Percentiles rank a stretch among this genome's conserved stretches.
Evolutionary conservation across 2,888 invertebrate genomes (phyloP).

Genomic region (Frankliniella intonsa): DNA sequence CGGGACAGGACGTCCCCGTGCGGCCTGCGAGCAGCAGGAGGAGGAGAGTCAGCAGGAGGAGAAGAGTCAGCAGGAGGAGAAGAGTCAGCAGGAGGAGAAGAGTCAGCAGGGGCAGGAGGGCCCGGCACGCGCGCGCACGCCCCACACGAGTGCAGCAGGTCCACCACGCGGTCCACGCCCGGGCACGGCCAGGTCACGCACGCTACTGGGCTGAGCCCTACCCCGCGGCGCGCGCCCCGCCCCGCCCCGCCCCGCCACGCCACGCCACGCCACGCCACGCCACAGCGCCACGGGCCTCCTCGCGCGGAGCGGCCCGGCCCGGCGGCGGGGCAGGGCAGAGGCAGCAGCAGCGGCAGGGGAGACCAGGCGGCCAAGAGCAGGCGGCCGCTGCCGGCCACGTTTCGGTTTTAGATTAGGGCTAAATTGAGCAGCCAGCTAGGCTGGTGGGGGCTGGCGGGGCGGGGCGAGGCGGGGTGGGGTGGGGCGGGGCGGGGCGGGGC

Average conservation of each 20-base stretch:
- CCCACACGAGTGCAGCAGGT: background rate
- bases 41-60: background rate
- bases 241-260: too few relatives aligned
- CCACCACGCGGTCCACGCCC: background rate
- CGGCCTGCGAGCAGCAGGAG: too few relatives aligned
- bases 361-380: background rate
- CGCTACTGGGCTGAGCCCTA: background rate
- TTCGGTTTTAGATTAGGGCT: constrained; percentile 26
- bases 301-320: background rate
- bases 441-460: background rate
- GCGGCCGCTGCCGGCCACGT: background rate
- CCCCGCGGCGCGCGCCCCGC: background rate
- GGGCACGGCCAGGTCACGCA: background rate
- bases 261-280: background rate
- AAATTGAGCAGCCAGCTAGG: constrained; percentile 22
- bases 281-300: background rate
- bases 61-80: too few relatives aligned
- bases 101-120: background rate
- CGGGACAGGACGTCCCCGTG: too few relatives aligned
- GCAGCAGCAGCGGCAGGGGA: background rate
- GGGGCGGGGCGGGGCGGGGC: background rate
- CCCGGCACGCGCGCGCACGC: background rate
- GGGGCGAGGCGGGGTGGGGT: background rate
- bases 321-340: background rate
- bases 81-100: background rate